These are phyloP conservation scores for Danio kyathit DNA, from an alignment of 2,797 vertebrate genomes.

Conservation along the genomic window DNA sequence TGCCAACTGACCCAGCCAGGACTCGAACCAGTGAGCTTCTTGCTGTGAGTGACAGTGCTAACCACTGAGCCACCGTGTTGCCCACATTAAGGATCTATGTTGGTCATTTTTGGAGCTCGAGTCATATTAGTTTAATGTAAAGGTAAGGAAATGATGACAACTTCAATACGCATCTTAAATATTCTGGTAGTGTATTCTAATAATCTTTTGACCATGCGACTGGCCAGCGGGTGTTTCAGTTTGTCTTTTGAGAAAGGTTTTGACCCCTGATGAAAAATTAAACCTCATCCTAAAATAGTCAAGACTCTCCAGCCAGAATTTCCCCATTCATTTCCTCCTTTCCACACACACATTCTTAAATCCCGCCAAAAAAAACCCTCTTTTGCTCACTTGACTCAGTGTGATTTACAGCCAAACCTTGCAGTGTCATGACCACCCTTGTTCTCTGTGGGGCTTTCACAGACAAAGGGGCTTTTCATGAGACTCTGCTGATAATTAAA, in stretches of 20 bases:
- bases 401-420: slow-evolving; percentile 1
- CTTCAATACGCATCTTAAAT: neutral
- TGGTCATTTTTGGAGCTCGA: too few relatives aligned
- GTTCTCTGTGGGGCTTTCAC: neutral
- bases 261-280: slow-evolving; percentile 14
- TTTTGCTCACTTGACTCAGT: neutral
- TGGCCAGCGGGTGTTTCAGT: neutral
- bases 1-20: too few relatives aligned
- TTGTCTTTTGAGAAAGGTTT: slow-evolving; percentile 6
- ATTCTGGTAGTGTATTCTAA: neutral
- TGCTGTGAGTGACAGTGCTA: too few relatives aligned
- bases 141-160: neutral
- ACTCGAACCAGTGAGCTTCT: too few relatives aligned
- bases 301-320: neutral
- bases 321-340: neutral
- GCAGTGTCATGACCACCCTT: neutral
- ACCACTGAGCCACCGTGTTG: too few relatives aligned
- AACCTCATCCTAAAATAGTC: neutral
- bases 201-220: neutral
- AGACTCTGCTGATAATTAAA: slow-evolving; percentile 24
- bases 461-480: neutral
- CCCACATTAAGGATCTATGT: too few relatives aligned
- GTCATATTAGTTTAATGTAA: neutral
- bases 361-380: neutral
- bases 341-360: neutral